These are phyloP conservation scores for Steinernema feltiae DNA, from an alignment of 1,140 invertebrate genomes.

Conservation along the genomic window DNA sequence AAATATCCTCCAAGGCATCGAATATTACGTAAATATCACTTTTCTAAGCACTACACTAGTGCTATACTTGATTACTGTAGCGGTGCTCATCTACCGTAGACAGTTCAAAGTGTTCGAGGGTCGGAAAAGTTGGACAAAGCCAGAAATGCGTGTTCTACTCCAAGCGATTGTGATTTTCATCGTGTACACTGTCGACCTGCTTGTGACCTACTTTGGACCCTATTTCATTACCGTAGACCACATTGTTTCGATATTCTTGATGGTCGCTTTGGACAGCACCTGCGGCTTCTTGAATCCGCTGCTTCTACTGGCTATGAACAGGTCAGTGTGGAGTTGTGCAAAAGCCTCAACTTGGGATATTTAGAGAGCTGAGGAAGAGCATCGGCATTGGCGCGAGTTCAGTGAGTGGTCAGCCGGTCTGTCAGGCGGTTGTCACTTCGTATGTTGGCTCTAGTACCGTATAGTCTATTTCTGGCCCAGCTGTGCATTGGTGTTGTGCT, in stretches of 20 bases:
- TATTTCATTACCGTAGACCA: not conserved
- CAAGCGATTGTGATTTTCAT: not conserved
- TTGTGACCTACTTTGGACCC: not conserved
- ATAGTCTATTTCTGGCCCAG: no score
- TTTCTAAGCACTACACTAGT: not conserved
- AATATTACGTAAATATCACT: not conserved
- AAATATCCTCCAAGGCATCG: not conserved
- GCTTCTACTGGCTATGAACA: not conserved
- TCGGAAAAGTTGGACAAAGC: not conserved
- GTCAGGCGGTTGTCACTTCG: no score
- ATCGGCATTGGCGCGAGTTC: no score
- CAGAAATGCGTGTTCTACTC: not conserved
- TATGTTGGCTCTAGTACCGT: no score
- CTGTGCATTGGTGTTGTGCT: no score
- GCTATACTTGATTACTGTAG: not conserved
- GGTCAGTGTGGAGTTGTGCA: not conserved
- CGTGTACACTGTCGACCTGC: not conserved
- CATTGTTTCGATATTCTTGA: not conserved
- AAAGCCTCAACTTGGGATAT: not conserved
- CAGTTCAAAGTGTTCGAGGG: not conserved
- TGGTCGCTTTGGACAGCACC: not conserved
- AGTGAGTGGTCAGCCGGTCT: no score
- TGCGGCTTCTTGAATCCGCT: not conserved
- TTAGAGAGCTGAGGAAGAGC: not conserved
- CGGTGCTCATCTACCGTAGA: not conserved